Conservation (phyloP, 2,113 vertebrate species). For the Montifringilla adamsi region DNA sequence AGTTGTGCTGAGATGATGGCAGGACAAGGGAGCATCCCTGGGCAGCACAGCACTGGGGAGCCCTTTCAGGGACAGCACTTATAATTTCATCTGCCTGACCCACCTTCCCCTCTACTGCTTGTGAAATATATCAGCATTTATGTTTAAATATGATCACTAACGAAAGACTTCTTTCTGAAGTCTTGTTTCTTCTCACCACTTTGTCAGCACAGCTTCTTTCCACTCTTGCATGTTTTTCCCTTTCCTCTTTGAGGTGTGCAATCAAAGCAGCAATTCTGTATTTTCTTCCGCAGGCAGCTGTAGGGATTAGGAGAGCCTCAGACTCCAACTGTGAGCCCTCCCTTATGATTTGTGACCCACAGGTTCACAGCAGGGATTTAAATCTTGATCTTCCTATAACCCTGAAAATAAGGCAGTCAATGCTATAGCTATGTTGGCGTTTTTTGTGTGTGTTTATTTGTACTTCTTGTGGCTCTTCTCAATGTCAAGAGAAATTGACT, state of each 20-base stretch:
- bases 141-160: neutral
- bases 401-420: neutral
- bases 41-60: neutral
- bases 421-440: neutral
- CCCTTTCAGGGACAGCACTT: neutral
- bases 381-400: neutral
- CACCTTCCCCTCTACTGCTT: neutral
- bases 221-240: neutral
- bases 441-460: neutral
- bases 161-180: neutral
- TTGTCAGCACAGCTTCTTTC: neutral
- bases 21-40: neutral
- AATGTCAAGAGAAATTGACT: neutral
- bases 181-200: neutral
- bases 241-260: neutral
- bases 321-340: neutral
- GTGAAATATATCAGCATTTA: neutral
- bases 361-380: neutral
- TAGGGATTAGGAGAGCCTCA: rapidly evolving
- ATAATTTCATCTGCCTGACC: neutral
- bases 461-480: neutral
- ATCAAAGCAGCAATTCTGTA: neutral
- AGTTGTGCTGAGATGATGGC: rapidly evolving
- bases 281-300: neutral
- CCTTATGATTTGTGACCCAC: neutral